Evolutionary conservation across 2,888 invertebrate genomes (phyloP).

Genomic region (Andrena marginata): DNA sequence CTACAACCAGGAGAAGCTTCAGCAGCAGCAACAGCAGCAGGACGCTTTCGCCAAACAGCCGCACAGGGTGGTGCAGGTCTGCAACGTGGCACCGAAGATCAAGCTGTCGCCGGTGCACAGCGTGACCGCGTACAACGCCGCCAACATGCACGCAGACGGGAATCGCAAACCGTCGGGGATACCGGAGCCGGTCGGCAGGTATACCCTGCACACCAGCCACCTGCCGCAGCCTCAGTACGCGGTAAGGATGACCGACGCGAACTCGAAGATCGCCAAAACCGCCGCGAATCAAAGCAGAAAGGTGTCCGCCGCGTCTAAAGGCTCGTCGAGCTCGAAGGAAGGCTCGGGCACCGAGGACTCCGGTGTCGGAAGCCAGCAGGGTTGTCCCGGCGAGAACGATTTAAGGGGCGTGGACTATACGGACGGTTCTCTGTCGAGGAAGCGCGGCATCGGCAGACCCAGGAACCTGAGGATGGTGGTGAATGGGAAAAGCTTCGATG

Average conservation of each 20-base stretch:
- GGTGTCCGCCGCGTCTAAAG: slow-evolving; percentile 86
- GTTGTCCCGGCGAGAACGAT: slow-evolving; percentile 78
- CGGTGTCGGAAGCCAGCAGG: slow-evolving; percentile 86
- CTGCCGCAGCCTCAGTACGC: slow-evolving; percentile 91
- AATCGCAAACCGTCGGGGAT: slow-evolving; percentile 72
- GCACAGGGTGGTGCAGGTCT: slow-evolving; percentile 72
- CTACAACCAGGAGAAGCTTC: slow-evolving; percentile 86
- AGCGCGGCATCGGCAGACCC: slow-evolving; percentile 86
- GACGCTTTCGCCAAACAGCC: slow-evolving; percentile 69
- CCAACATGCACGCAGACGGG: slow-evolving; percentile 52
- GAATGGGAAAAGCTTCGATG: slow-evolving; percentile 91
- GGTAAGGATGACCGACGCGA: slow-evolving; percentile 87
- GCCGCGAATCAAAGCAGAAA: slow-evolving; percentile 90
- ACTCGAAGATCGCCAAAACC: slow-evolving; percentile 90
- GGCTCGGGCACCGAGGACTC: slow-evolving; percentile 90
- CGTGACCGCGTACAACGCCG: slow-evolving; percentile 52
- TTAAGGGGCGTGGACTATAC: slow-evolving; percentile 80
- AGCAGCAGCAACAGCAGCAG: slow-evolving; percentile 70
- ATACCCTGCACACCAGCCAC: slow-evolving; percentile 90
- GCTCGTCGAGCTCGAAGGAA: slow-evolving; percentile 86
- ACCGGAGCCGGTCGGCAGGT: slow-evolving; percentile 86
- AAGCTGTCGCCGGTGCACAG: slow-evolving; percentile 84
- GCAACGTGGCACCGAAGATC: slow-evolving; percentile 83
- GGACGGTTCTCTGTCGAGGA: slow-evolving; percentile 80
- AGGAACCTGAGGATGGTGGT: slow-evolving; percentile 91